A percentile compares a stretch with the other conserved stretches of the same genome.
Conservation (phyloP, 1,140 invertebrate species). For the Megalonaias nervosa region DNA sequence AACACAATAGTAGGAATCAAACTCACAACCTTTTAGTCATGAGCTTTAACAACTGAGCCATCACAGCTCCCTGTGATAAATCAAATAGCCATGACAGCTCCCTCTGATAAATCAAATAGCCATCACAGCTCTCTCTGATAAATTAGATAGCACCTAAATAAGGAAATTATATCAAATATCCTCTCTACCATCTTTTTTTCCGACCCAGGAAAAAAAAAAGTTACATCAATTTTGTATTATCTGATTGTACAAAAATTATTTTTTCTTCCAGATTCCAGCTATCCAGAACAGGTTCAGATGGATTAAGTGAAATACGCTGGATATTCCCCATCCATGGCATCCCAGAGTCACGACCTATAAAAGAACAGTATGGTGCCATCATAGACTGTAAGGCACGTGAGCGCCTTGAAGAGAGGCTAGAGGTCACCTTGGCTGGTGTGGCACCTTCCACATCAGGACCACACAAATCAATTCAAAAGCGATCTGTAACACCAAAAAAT, state of each 20-base stretch:
- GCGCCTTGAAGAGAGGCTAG: slow-evolving; percentile 61
- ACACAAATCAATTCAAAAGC: slow-evolving; percentile 49
- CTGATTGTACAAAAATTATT: slow-evolving; percentile 1
- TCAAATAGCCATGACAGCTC: too few species aligned
- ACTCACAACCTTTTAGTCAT: too few species aligned
- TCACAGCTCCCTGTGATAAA: too few species aligned
- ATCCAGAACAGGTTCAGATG: slow-evolving; percentile 41
- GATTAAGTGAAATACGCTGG: slow-evolving; percentile 63
- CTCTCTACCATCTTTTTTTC: too few species aligned
- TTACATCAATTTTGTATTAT: background rate
- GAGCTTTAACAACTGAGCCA: too few species aligned
- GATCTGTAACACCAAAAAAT: slow-evolving; percentile 61
- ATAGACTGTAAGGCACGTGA: slow-evolving; percentile 62
- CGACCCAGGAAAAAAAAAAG: too few species aligned
- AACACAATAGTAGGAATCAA: too few species aligned
- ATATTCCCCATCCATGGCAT: slow-evolving; percentile 66
- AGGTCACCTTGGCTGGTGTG: slow-evolving; percentile 63
- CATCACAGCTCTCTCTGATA: too few species aligned
- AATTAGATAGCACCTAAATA: too few species aligned
- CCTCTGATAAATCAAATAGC: too few species aligned
- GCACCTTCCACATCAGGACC: slow-evolving; percentile 57
- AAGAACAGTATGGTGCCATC: slow-evolving; percentile 50
- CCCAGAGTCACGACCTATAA: slow-evolving; percentile 56
- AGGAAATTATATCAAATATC: too few species aligned
- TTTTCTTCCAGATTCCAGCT: slow-evolving; percentile 41